phyloP scores from a whole-genome alignment of 2,797 vertebrate genomes.

The Sylvia borin region DNA sequence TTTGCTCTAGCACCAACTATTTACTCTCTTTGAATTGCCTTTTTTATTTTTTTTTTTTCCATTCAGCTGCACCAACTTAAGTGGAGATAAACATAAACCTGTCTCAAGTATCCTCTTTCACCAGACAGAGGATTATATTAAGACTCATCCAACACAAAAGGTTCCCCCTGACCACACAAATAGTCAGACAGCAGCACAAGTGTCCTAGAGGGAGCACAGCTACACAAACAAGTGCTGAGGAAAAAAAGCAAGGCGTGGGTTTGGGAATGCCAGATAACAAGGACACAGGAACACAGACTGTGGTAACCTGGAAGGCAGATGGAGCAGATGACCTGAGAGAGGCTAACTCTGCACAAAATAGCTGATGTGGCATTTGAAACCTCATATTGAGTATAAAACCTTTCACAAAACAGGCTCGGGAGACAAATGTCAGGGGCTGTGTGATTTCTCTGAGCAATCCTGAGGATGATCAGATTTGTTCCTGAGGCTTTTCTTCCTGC shows the following conservation, averaged over 20 bases:
- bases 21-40: neutral
- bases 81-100: neutral
- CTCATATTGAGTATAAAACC: neutral
- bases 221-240: neutral
- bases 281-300: neutral
- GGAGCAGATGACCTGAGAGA: neutral
- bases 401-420: neutral
- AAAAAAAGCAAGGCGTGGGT: rapidly evolving
- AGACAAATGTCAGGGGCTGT: neutral
- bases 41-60: neutral
- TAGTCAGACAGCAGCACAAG: neutral
- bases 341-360: neutral
- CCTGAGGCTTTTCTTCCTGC: neutral
- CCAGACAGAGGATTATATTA: neutral
- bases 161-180: neutral
- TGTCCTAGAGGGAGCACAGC: neutral
- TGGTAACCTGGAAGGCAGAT: neutral
- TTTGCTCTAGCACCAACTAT: neutral
- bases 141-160: neutral
- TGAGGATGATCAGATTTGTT: neutral
- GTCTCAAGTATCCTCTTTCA: neutral
- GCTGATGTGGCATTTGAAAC: neutral
- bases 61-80: neutral
- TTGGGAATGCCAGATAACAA: neutral
- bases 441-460: neutral